phyloP scores from a whole-genome alignment of 2,888 invertebrate species.

The Hipparchia semele region DNA sequence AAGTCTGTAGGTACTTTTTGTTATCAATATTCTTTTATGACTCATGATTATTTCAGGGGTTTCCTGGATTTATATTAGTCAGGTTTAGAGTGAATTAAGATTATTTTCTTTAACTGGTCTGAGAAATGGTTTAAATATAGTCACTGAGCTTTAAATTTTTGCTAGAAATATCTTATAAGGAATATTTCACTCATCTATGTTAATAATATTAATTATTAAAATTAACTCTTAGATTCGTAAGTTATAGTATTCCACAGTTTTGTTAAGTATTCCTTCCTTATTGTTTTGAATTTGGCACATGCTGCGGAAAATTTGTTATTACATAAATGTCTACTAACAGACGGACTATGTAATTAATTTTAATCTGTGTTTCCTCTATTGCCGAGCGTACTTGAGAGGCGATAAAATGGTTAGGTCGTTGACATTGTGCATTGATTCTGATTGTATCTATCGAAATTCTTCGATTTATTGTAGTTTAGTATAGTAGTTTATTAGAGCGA shows the following conservation, averaged over 20 bases:
- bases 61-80: background rate
- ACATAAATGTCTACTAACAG: constrained; percentile 36
- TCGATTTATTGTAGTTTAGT: background rate
- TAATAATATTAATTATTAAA: background rate
- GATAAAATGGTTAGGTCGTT: constrained; percentile 42
- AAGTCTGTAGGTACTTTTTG: background rate
- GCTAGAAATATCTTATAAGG: no score
- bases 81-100: no score
- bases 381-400: constrained; percentile 40
- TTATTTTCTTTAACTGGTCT: no score
- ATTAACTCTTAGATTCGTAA: background rate
- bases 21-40: background rate
- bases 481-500: no score
- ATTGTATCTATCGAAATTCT: constrained; percentile 31
- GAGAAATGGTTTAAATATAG: no score
- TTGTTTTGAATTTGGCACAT: background rate
- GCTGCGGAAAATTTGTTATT: constrained; percentile 10
- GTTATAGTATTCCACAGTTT: background rate
- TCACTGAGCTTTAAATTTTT: no score
- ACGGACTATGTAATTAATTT: constrained; percentile 47
- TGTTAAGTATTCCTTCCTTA: constrained; percentile 26
- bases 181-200: no score
- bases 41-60: background rate
- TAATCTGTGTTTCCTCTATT: constrained; percentile 50
- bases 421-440: constrained; percentile 40